Base-by-base conservation (phyloP, 2,113 vertebrate species). In the Hiodon tergisus region DNA sequence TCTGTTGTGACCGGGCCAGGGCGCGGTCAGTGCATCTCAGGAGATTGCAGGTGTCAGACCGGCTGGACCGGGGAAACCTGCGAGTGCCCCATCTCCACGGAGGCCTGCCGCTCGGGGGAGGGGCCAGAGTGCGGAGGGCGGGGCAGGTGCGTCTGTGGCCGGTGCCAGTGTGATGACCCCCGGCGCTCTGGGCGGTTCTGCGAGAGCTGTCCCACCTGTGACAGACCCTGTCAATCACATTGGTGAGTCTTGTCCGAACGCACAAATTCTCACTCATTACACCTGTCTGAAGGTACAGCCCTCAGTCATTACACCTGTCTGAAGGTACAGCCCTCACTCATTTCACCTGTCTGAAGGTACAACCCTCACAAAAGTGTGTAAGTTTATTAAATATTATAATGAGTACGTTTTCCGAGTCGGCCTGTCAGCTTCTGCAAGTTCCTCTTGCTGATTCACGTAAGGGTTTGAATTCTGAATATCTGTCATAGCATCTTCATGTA, bases 21-120 rank as follows among this genome's bases (percentile, higher is more conserved):
- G n/a, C 91, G 89, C 8, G 97, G 97, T 14, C 90, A 90, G 83
- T 99, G 97, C 83, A 91, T 95, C 85, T 87, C 79, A 2, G 93
- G 94, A 7, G 88, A 90, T 75, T 98, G 97, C 78, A 90, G 78
- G 76, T 99, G 97, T 72, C 88, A 91, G 68, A 78, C 80, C 6
- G 91, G 92, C 78, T 99, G 95, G 96, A 93, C 93, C 76, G 95
- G 96, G 5, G 93, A 98, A 47, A 90, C 82, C 75, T 99, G 97
- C 9, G 83, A 90, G 67, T 99, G 97, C 82, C 86, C 92, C 0
- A 53, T 85, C 46, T 92, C 93, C 73, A 81, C 84, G 69, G 90
- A 92, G 58, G 87, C 87, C 78, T 99, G 97, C 79, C 81, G 90
- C 77, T 91, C 93, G 11, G 72, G 90, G 1, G 86, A 92, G 50